Evolutionary conservation across 2,797 vertebrate species (phyloP).

Genomic region (Pitangus sulphuratus): DNA sequence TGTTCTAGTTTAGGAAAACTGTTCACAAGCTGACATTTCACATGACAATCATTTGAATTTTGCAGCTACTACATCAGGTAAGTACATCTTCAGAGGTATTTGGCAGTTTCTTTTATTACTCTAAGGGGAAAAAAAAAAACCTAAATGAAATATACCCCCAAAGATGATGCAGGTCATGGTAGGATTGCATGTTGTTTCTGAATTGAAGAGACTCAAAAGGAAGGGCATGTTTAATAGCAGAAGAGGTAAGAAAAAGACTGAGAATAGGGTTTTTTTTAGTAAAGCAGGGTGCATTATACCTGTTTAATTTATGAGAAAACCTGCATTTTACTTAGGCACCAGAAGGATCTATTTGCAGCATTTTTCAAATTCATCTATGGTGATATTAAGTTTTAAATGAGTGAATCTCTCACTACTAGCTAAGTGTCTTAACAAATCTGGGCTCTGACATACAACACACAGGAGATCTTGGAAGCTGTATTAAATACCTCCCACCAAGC

Average conservation of each 20-base stretch:
- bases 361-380: neutral
- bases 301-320: neutral
- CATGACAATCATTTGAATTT: neutral
- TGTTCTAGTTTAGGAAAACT: neutral
- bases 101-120: neutral
- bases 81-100: neutral
- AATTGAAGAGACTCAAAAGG: neutral
- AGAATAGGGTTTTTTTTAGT: neutral
- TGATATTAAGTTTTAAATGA: neutral
- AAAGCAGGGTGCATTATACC: neutral
- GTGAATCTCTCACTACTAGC: neutral
- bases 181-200: neutral
- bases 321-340: rapidly evolving
- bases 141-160: neutral
- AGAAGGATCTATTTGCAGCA: neutral
- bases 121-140: neutral
- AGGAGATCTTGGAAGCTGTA: neutral
- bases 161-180: neutral
- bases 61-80: neutral
- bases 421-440: neutral
- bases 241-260: neutral
- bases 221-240: neutral
- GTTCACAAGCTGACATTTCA: neutral
- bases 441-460: neutral
- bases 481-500: neutral